These are phyloP conservation scores for Mormyrus proboscirostris DNA, from an alignment of 2,797 vertebrate species.

Conservation along the genomic window DNA sequence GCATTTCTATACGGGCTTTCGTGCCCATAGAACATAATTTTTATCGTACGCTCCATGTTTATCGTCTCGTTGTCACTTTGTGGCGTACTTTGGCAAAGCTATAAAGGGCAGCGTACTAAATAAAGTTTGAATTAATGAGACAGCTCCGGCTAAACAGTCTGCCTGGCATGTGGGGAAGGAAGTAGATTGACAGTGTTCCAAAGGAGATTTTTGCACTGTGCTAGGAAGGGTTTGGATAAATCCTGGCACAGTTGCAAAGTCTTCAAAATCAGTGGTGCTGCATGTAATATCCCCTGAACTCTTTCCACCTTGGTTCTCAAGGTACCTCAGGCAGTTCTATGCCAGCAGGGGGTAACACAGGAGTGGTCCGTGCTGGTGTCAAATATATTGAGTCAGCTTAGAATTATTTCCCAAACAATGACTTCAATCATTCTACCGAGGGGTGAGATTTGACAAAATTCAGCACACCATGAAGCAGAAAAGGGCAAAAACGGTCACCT, in stretches of 20 bases:
- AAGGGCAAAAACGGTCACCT: not conserved
- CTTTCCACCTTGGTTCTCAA: not conserved
- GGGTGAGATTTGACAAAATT: not conserved
- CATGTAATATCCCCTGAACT: not conserved
- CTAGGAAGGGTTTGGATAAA: not conserved
- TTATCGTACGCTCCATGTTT: not conserved
- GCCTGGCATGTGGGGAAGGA: not conserved
- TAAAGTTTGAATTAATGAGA: conserved; percentile 5
- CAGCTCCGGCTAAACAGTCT: not conserved
- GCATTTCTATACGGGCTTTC: not conserved
- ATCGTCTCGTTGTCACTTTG: not conserved
- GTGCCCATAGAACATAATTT: not conserved
- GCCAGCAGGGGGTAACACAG: not conserved
- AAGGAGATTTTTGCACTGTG: not conserved
- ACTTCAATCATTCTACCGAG: not conserved
- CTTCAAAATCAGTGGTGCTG: not conserved
- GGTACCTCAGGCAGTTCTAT: not conserved
- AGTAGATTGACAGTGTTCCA: not conserved
- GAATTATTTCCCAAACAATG: not conserved
- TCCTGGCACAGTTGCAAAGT: not conserved
- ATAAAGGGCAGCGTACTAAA: not conserved
- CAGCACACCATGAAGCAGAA: not conserved
- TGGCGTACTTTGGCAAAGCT: not conserved
- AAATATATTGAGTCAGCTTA: not conserved
- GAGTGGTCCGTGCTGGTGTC: not conserved